Evolutionary conservation across 2,113 vertebrate species (phyloP).

Genomic region (Pygoscelis antarcticus): DNA sequence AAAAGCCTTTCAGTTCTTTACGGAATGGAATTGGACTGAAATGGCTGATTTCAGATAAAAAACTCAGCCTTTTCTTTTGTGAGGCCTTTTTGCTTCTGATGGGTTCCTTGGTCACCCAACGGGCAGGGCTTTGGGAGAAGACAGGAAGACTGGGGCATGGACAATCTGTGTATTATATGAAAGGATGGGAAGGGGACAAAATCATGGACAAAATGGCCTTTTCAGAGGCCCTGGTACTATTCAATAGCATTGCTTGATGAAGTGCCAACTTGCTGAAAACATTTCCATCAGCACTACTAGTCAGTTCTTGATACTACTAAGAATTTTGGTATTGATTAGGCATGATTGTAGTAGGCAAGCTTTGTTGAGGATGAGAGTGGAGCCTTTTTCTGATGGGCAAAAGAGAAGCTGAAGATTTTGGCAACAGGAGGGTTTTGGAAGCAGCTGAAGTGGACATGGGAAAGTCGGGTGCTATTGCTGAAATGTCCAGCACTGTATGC

Average conservation of each 20-base stretch:
- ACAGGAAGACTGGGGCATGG: background rate
- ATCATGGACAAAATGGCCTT: background rate
- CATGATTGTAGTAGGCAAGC: background rate
- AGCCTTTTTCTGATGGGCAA: background rate
- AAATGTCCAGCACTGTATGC: background rate
- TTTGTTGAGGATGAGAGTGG: background rate
- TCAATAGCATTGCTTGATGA: background rate
- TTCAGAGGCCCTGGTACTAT: background rate
- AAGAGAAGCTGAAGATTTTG: background rate
- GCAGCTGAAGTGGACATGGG: background rate
- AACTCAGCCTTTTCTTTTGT: background rate
- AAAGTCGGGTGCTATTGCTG: background rate
- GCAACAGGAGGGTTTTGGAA: background rate
- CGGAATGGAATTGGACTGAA: background rate
- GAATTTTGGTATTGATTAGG: background rate
- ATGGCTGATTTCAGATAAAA: conserved; percentile 33
- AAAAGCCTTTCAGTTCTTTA: conserved; percentile 46
- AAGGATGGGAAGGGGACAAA: no score
- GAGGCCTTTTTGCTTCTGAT: background rate
- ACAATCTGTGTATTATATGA: background rate
- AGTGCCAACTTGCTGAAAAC: background rate
- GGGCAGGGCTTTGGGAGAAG: background rate
- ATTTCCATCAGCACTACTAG: background rate
- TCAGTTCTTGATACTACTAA: background rate
- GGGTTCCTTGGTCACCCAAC: background rate